Evolutionary conservation across 1,140 invertebrate genomes (phyloP), one percentile per base, ranked within the genome.

Genomic region (Pogonognathellus flavescens): DNA sequence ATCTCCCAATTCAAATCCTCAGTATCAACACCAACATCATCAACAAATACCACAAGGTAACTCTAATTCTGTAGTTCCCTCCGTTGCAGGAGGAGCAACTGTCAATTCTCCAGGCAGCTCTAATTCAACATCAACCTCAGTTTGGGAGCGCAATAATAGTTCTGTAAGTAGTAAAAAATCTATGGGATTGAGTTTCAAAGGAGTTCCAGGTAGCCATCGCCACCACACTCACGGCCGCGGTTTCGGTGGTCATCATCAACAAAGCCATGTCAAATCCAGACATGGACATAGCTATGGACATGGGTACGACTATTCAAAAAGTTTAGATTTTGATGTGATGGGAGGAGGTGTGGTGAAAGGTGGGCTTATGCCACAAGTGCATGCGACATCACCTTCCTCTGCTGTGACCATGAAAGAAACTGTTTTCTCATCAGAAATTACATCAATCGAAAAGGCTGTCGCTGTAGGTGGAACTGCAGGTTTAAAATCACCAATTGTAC

Each of bases 361-460:
- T 82, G 31, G 53, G 18, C 22, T 50, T 16, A 59, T 60, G 57
- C 85, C 80, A 18, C 41, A 81, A 83, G 80, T 72, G 4, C 80
- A 82, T 53, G 62, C 53, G 9, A 41, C 52, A 0, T 57, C 52
- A 41, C 31, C 31, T 31, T 25, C 80, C 8, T 31, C 60, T 22
- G 53, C 84, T 49, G 53, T 88, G 18, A 87, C 84, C n/a, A 82
- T 89, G 22, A 89, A 88, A 76, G 88, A 89, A 80, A 89, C 88
- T 25, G 87, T 89, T 52, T 89, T 89, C 60, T 84, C 84, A 9
- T 84, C 88, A 10, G 88, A 89, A 85, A 87, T 89, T 49, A 89
- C 87, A 18, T 87, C 85, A 10, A 87, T 89, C 52, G 88, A 89
- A 53, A 88, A 89, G 59, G 72, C 88, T 9, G 50, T 88, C 14